Base-by-base conservation (phyloP, 2,888 invertebrate genomes). In the Clusia tigrina region DNA sequence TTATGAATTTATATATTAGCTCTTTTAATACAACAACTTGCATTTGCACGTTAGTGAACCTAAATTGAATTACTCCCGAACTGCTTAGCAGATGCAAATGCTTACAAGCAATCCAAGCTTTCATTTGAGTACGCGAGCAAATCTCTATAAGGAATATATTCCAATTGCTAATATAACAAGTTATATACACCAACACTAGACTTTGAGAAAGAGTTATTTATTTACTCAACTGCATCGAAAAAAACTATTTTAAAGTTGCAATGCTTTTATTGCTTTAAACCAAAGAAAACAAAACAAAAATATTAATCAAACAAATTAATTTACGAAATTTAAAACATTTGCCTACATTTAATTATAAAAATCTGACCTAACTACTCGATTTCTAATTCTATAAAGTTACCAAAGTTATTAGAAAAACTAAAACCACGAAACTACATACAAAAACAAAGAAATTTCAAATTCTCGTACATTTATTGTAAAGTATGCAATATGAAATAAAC, bases 261-360 rank as follows among this genome's bases (percentile, higher is more conserved):
- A 75, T 74, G 73, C 72, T 73, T 75, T 74, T 71, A 71, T 73
- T 75, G 73, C 74, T 73, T 62, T 48, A 63, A 59, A 32, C 58
- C 60, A 53, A 54, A 61, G 22, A 63, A 60, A 59, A 24, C 46
- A 59, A 55, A 52, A 9, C n/a, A 51, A 56, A 52, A 23, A 55
- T 22, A 60, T 24, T 23, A 20, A 48, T 26, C 18, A 53, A 54
- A n/a, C 38, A 55, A 48, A 17, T 37, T n/a, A 54, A 18, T 55
- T 32, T 22, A 54, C 6, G 25, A 24, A 54, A 38, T 24, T 26
- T 60, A 26, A 55, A 38, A 32, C 18, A 60, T 23, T 53, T n/a
- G 54, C 42, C 53, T 22, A 58, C 51, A n/a, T 18, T 17, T 18
- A 15, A 26, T 5, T 54, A 18, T n/a, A 54, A 22, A 55, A 42